phyloP scores from a whole-genome alignment of 2,888 invertebrate genomes.

The Diaperis boleti region DNA sequence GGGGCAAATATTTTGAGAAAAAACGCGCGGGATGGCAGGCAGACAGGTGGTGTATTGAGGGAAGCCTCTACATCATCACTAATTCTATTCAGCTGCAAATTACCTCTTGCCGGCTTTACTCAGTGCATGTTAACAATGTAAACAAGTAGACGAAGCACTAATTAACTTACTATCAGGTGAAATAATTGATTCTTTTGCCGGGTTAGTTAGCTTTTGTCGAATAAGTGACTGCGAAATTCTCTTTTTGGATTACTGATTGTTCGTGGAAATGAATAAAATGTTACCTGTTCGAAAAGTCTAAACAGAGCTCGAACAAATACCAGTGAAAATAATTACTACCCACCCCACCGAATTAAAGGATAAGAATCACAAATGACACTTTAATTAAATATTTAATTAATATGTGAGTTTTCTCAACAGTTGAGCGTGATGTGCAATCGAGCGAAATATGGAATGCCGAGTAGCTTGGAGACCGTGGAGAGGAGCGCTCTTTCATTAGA shows the following conservation, averaged over 20 bases:
- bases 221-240: no score
- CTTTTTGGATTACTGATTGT: no score
- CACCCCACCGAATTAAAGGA: constrained; percentile 59
- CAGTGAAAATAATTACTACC: constrained; percentile 54
- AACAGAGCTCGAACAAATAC: no score
- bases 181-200: no score
- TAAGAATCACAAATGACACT: constrained; percentile 59
- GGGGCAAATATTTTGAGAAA: background rate
- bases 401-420: constrained; percentile 61
- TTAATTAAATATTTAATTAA: constrained; percentile 61
- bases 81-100: background rate
- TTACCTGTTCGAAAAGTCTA: no score
- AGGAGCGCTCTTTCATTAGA: constrained; percentile 64
- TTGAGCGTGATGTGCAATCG: constrained; percentile 59
- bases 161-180: background rate
- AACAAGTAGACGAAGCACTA: background rate
- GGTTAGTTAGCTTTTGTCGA: no score
- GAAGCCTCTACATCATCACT: background rate
- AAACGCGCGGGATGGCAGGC: background rate
- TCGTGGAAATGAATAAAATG: no score
- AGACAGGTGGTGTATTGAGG: background rate
- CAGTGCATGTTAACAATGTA: background rate
- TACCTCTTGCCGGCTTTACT: background rate
- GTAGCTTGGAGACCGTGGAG: constrained; percentile 40
- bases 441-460: constrained; percentile 58